Evolutionary conservation across 2,113 vertebrate species (phyloP).

Genomic region (Grammomys surdaster): DNA sequence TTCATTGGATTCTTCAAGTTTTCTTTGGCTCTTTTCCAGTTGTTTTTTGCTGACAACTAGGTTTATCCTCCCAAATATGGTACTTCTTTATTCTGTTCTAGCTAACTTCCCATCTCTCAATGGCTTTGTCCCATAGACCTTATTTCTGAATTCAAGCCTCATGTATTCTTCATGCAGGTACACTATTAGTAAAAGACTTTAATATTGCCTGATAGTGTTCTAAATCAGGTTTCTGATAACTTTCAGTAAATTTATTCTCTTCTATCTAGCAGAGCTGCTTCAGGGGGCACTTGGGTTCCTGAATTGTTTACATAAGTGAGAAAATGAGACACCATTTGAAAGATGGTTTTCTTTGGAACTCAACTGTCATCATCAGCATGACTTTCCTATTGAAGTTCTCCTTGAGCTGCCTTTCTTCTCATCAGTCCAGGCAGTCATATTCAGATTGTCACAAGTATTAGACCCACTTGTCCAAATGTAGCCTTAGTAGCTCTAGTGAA

Average conservation of each 20-base stretch:
- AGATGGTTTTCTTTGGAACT: neutral
- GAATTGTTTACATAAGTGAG: neutral
- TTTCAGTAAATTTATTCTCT: neutral
- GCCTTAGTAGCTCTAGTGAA: neutral
- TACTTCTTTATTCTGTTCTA: neutral
- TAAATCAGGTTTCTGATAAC: neutral
- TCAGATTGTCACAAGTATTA: neutral
- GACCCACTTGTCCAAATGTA: neutral
- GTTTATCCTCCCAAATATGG: neutral
- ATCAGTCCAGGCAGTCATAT: neutral
- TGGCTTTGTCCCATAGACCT: neutral
- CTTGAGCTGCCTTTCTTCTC: neutral
- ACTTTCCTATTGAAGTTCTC: neutral
- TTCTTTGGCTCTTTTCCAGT: neutral
- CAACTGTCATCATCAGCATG: neutral
- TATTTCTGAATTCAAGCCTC: neutral
- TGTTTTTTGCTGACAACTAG: neutral
- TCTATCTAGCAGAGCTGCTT: neutral
- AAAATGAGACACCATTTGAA: neutral
- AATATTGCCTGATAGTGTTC: neutral
- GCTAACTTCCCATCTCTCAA: neutral
- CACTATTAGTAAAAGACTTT: neutral
- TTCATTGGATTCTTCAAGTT: neutral
- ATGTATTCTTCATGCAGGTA: neutral
- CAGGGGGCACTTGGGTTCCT: neutral